Base-by-base conservation (phyloP, 1,140 invertebrate species). In the Trinorchestia longiramus region DNA sequence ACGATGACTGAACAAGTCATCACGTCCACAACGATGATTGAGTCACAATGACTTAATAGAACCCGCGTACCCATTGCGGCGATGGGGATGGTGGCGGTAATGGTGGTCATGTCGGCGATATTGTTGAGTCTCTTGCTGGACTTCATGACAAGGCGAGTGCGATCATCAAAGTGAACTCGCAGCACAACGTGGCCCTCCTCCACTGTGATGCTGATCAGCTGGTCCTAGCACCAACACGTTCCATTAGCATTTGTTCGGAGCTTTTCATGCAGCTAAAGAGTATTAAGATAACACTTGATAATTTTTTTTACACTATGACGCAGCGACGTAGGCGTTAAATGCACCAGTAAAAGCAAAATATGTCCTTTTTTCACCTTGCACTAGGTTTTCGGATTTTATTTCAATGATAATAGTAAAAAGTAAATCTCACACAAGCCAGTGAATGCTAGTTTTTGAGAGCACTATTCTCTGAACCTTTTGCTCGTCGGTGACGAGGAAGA, bases 401-500 rank as follows among this genome's bases (percentile, higher is more conserved):
- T 77, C 62, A 15, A 11, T 36, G 36, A 28, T 23, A 36, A 77
- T 77, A 77, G 15, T 36, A 77, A 15, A 77, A 77, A 77, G 1
- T 77, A 36, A 77, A 77, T 3, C 11, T 36, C 62, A 36, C 8
- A 53, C 62, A 36, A 23, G 62, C 62, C 15, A 23, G 19, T 19
- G 19, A 53, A 53, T 6, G 6, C 62, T 19, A 77, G 3, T 36
- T 77, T 77, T 77, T 28, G 62, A 36, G 1, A 77, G 62, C 28
- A 77, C 8, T 15, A 77, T 77, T 77, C 62, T 77, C 62, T 28
- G 88, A 97, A 98, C 98, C 96, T 98, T 98, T 40, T 97, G 97
- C 96, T 98, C 98, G 97, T 99, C 98, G 36, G 98, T 98, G 44
- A 98, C 98, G 87, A 99, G 97, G 97, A 99, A 99, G 0, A 99